Conservation (phyloP, 2,797 vertebrate species). For the Tachyglossus aculeatus region DNA sequence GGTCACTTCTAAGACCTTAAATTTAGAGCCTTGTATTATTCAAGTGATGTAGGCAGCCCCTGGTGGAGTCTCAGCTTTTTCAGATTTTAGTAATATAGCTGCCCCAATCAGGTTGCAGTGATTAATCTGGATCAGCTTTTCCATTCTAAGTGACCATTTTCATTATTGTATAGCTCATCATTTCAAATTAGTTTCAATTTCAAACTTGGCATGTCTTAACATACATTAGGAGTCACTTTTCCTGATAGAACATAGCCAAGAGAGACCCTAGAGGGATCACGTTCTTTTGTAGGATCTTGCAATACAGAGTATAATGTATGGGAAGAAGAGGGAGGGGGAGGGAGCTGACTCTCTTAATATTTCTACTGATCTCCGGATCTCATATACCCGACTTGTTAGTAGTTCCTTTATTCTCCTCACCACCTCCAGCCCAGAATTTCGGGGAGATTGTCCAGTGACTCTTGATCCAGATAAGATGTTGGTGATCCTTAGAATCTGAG, state of each 20-base stretch:
- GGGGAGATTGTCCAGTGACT: too few species aligned
- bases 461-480: not conserved
- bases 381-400: too few species aligned
- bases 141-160: conserved; percentile 33
- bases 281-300: too few species aligned
- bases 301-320: too few species aligned
- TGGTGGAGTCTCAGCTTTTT: not conserved
- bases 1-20: conserved; percentile 58
- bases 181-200: conserved; percentile 55
- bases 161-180: conserved; percentile 41
- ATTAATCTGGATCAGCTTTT: conserved; percentile 36
- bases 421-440: too few species aligned
- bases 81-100: not conserved
- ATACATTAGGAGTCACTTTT: conserved; percentile 44
- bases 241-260: conserved; percentile 36
- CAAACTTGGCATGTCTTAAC: conserved; percentile 45
- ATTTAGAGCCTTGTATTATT: conserved; percentile 29
- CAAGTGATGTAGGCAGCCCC: conserved; percentile 21
- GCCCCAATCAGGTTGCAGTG: conserved; percentile 21
- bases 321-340: too few species aligned
- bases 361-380: too few species aligned
- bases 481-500: not conserved
- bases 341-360: too few species aligned
- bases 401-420: too few species aligned
- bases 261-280: conserved; percentile 43